Evolutionary conservation across 2,888 invertebrate genomes (phyloP), one percentile per base, ranked within the genome.

Genomic region (Carcina quercana): DNA sequence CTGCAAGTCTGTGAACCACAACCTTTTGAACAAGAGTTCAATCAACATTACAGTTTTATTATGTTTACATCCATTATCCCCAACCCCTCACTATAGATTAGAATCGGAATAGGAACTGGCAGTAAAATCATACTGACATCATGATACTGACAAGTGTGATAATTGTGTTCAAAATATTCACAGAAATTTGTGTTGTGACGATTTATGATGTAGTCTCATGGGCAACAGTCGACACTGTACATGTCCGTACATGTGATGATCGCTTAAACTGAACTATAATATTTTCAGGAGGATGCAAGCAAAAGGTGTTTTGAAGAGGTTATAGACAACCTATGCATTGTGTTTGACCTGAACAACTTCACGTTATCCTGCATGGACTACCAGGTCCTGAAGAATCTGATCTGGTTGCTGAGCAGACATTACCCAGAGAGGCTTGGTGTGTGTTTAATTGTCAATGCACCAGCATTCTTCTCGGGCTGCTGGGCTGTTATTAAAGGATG

Each of bases 341-440:
- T 93, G 21, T 93, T 93, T 69, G 93, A 93, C 68, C 67, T 93
- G 45, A 87, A 88, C 43, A 89, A 86, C 45, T 93, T 93, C 58
- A 90, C 90, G 35, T 71, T 91, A 25, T 88, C 88, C 25, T 91
- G 91, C 54, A 92, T 93, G 92, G 93, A 93, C 59, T 93, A 93
- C 63, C 91, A 91, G 63, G 85, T 93, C 38, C 85, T 93, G 8
- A 92, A 92, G 65, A 92, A 92, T 61, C 74, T 93, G 19, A 92
- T 93, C 42, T 92, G 92, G 91, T 65, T 93, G 21, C 82, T 93
- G 7, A 89, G 90, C 52, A 86, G 89, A 40, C 92, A 93, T 59
- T 93, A 91, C 61, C 93, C 93, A 0, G 93, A 93, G 60, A 76
- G 93, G 15, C 83, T 93, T 32, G 93, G 93, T 1, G 85, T 91